Evolutionary conservation across 2,888 invertebrate species (phyloP).

Genomic region (Lithophane socia): DNA sequence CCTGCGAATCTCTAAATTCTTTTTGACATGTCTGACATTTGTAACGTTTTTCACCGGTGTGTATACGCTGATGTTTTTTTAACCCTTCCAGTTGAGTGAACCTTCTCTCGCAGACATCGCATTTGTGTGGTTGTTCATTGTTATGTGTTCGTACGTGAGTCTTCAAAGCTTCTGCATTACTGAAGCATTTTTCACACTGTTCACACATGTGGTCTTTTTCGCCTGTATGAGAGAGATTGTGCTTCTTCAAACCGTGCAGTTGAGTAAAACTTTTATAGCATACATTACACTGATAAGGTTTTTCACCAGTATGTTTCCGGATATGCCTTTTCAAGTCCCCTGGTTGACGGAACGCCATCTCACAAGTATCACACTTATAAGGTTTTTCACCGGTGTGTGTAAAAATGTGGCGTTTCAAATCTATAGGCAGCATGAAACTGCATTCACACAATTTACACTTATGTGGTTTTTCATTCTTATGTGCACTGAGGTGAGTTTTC

Average conservation of each 20-base stretch:
- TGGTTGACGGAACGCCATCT: constrained; percentile 28
- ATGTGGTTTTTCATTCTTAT: constrained; percentile 42
- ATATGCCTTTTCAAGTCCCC: constrained; percentile 36
- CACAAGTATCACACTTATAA: constrained; percentile 37
- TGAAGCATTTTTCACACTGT: constrained; percentile 18
- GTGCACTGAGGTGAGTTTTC: constrained; percentile 41
- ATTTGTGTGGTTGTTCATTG: constrained; percentile 26
- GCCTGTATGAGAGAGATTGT: constrained; percentile 17
- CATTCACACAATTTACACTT: constrained; percentile 25
- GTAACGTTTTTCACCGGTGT: constrained; percentile 21
- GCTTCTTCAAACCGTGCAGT: constrained; percentile 42
- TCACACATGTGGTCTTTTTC: constrained; percentile 29
- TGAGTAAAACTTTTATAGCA: constrained; percentile 35
- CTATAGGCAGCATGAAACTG: constrained; percentile 37
- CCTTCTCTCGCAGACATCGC: constrained; percentile 23
- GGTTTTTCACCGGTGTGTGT: constrained; percentile 47
- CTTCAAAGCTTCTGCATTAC: constrained; percentile 11
- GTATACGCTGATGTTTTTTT: constrained; percentile 31
- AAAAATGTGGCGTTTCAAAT: constrained; percentile 39
- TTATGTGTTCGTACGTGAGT: constrained; percentile 16
- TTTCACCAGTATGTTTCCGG: constrained; percentile 40
- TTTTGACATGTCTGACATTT: constrained; percentile 42
- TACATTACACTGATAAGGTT: constrained; percentile 37
- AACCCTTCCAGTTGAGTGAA: constrained; percentile 23
- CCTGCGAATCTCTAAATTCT: constrained; percentile 32